These are phyloP conservation scores for Pseudochirops cupreus DNA, from an alignment of 2,797 vertebrate species.

Conservation along the genomic window DNA sequence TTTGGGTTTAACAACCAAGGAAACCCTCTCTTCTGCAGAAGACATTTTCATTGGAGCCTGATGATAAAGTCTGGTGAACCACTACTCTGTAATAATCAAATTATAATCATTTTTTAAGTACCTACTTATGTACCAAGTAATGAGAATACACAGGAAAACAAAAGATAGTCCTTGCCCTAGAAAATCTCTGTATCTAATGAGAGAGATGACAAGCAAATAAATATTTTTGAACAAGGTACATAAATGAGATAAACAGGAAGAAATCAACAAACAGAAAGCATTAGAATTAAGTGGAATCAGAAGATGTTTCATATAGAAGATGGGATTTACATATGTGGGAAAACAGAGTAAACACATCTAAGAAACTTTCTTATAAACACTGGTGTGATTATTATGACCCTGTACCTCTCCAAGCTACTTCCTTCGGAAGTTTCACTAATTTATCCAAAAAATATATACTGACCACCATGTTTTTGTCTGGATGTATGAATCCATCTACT, in stretches of 20 bases:
- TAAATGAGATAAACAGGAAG: not conserved
- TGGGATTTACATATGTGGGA: not conserved
- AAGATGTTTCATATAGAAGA: not conserved
- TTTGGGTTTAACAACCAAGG: not conserved
- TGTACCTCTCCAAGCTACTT: not conserved
- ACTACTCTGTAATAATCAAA: not conserved
- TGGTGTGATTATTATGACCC: not conserved
- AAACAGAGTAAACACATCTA: not conserved
- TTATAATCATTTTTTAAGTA: not conserved
- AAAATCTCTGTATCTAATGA: not conserved
- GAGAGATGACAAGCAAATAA: not conserved
- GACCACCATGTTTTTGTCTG: too few species aligned
- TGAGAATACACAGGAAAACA: not conserved
- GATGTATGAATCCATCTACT: too few species aligned
- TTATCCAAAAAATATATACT: too few species aligned
- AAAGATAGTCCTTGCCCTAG: not conserved
- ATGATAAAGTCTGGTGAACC: not conserved
- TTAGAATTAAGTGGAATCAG: not conserved
- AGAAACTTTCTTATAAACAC: not conserved
- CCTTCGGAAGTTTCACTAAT: too few species aligned
- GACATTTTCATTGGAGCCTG: not conserved
- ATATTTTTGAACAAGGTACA: not conserved
- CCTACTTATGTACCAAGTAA: not conserved
- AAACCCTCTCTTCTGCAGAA: not conserved
- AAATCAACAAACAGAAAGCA: not conserved